Percentiles rank a stretch among this genome's conserved stretches.
Evolutionary conservation across 2,888 invertebrate genomes (phyloP).

Genomic region (Lasioglossum villosulum): DNA sequence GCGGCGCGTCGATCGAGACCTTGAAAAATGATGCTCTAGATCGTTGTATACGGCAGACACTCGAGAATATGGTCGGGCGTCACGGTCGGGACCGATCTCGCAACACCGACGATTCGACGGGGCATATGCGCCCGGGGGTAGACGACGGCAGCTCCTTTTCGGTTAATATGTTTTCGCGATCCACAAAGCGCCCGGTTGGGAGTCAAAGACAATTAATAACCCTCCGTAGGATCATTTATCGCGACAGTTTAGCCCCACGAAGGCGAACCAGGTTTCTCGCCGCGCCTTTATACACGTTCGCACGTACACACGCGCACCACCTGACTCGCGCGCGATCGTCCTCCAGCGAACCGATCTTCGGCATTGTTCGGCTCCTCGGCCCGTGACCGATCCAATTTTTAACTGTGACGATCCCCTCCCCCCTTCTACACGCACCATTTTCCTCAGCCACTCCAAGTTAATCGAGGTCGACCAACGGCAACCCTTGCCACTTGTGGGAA

Average conservation of each 20-base stretch:
- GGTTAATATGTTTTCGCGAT: slow-evolving; percentile 83
- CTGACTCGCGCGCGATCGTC: not conserved
- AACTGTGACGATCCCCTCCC: slow-evolving; percentile 67
- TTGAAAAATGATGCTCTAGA: slow-evolving; percentile 81
- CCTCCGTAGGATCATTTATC: slow-evolving; percentile 83
- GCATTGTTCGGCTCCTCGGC: slow-evolving; percentile 79
- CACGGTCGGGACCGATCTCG: slow-evolving; percentile 6
- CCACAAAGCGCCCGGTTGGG: slow-evolving; percentile 79
- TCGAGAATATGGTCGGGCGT: slow-evolving; percentile 21
- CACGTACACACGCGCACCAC: not conserved
- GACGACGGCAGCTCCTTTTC: slow-evolving; percentile 73
- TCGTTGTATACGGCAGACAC: slow-evolving; percentile 57
- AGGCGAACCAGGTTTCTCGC: slow-evolving; percentile 42
- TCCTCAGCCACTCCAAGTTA: slow-evolving; percentile 65
- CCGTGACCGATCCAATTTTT: slow-evolving; percentile 84
- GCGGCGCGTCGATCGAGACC: slow-evolving; percentile 70
- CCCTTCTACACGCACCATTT: slow-evolving; percentile 55
- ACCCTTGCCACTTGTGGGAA: slow-evolving; percentile 72
- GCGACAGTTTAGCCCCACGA: slow-evolving; percentile 83
- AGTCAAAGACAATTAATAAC: slow-evolving; percentile 84
- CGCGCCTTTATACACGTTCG: not conserved
- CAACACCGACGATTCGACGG: not conserved
- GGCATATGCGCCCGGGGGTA: slow-evolving; percentile 64
- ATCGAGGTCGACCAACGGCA: slow-evolving; percentile 58
- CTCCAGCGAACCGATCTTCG: slow-evolving; percentile 34